Evolutionary conservation across 2,113 vertebrate species (phyloP).

Genomic region (Callionymus lyra): DNA sequence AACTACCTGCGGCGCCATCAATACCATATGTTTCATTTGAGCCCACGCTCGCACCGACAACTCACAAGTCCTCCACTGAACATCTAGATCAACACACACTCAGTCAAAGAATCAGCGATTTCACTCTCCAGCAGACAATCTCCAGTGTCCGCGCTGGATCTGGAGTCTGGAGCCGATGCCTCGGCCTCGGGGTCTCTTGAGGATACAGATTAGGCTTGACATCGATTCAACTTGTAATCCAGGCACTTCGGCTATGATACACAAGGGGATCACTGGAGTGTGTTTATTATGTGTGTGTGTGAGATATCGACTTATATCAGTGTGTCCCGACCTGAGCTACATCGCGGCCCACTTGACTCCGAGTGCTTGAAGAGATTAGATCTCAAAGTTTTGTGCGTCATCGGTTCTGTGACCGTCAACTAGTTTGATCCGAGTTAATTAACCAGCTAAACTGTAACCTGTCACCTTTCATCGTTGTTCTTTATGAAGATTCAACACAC

Average conservation of each 20-base stretch:
- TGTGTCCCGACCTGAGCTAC: too few relatives aligned
- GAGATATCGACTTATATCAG: too few relatives aligned
- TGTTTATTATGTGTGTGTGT: too few relatives aligned
- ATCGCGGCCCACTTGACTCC: too few relatives aligned
- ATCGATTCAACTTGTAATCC: constrained; percentile 11
- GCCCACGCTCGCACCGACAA: constrained; percentile 13
- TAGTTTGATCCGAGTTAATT: too few relatives aligned
- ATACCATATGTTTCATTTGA: constrained; percentile 38
- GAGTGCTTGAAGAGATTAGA: too few relatives aligned
- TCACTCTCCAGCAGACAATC: background rate
- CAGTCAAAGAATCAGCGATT: background rate
- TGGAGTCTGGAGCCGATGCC: background rate
- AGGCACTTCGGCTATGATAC: constrained; percentile 1
- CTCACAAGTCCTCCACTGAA: background rate
- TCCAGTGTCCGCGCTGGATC: too few relatives aligned
- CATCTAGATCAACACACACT: background rate
- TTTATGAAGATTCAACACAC: too few relatives aligned
- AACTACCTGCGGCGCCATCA: constrained; percentile 12
- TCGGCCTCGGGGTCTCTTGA: background rate
- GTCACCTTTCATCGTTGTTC: too few relatives aligned
- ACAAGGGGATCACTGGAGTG: background rate
- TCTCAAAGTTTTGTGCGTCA: too few relatives aligned
- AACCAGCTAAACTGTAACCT: too few relatives aligned
- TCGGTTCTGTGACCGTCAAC: too few relatives aligned
- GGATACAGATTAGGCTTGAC: background rate